phyloP scores from a whole-genome alignment of 2,113 vertebrate species.

The Symphodus melops region DNA sequence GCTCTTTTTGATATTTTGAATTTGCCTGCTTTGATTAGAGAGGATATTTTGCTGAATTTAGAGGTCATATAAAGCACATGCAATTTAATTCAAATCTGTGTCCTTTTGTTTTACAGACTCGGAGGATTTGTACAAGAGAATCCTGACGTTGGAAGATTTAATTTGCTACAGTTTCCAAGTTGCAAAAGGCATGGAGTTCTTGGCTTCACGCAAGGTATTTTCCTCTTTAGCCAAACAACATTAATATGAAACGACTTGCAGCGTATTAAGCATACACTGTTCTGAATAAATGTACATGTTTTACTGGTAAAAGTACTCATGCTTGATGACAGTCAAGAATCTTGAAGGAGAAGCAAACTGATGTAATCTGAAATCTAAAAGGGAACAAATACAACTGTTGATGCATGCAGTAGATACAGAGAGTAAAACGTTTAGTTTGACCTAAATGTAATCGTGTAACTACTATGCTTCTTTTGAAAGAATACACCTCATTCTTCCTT shows the following conservation, averaged over 20 bases:
- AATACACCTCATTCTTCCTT: no score
- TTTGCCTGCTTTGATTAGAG: conserved; percentile 9
- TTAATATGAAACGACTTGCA: neutral
- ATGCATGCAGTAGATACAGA: neutral
- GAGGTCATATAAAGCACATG: conserved; percentile 4
- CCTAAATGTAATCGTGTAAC: neutral
- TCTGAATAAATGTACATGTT: conserved; percentile 16
- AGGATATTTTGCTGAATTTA: conserved; percentile 6
- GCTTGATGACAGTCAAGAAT: neutral
- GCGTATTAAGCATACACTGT: neutral
- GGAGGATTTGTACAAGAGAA: conserved; percentile 91
- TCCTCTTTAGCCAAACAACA: conserved; percentile 9
- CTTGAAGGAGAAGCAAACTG: neutral
- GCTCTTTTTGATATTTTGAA: conserved; percentile 1
- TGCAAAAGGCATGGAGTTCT: conserved; percentile 96
- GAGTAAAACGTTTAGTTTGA: neutral
- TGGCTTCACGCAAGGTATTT: conserved; percentile 93
- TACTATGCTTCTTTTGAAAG: neutral
- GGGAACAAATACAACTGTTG: neutral
- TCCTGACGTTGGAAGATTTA: conserved; percentile 92
- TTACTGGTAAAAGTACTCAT: neutral
- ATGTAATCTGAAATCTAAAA: neutral
- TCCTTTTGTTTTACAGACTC: conserved; percentile 82
- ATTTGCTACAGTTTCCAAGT: conserved; percentile 98
- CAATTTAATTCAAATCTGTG: conserved; percentile 9